Evolutionary conservation across 2,888 invertebrate species (phyloP).

Genomic region (Opisthograptis luteolata): DNA sequence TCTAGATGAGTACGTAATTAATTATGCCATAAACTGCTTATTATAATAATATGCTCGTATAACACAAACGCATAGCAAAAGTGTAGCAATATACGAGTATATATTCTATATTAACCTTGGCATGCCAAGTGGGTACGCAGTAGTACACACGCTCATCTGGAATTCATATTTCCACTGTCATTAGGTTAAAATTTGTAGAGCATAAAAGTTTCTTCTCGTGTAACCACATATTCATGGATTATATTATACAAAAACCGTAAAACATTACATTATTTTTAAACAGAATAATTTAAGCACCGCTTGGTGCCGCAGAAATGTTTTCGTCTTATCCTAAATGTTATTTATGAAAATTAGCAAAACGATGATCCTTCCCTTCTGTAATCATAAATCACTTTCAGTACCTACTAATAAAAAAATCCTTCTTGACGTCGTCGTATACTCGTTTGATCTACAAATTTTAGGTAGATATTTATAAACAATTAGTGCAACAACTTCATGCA

Average conservation of each 20-base stretch:
- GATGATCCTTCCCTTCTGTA: no score
- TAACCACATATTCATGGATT: slow-evolving; percentile 30
- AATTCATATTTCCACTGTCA: slow-evolving; percentile 41
- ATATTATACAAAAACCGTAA: slow-evolving; percentile 21
- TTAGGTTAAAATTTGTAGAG: slow-evolving; percentile 39
- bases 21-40: slow-evolving; percentile 29
- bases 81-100: slow-evolving; percentile 26
- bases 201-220: slow-evolving; percentile 32
- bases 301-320: slow-evolving; percentile 5
- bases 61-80: slow-evolving; percentile 28
- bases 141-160: slow-evolving; percentile 32
- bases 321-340: neutral
- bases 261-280: slow-evolving; percentile 33
- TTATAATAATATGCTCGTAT: slow-evolving; percentile 26
- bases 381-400: no score
- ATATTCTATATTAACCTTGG: slow-evolving; percentile 39
- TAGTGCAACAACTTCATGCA: no score
- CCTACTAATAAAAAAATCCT: no score
- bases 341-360: neutral
- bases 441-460: no score
- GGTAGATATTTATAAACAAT: no score
- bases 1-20: slow-evolving; percentile 21
- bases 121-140: slow-evolving; percentile 32
- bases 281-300: slow-evolving; percentile 9
- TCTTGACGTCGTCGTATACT: no score